phyloP scores from a whole-genome alignment of 2,113 vertebrate genomes.

The Danio rerio region DNA sequence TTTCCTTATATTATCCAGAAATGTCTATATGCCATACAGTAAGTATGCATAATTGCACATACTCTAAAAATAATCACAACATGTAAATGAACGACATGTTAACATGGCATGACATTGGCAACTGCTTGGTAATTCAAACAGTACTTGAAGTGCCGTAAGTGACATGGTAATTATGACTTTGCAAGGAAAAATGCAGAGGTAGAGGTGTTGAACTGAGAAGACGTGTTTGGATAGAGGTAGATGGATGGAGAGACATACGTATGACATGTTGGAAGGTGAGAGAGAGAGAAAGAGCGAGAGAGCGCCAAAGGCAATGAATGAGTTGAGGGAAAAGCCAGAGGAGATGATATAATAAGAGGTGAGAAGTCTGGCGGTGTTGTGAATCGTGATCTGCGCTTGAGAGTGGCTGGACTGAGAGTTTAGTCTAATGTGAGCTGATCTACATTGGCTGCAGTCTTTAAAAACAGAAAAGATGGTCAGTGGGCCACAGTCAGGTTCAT shows the following conservation, averaged over 20 bases:
- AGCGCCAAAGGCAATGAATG: background rate
- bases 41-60: too few species aligned
- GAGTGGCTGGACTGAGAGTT: slow-evolving; percentile 3
- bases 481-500: background rate
- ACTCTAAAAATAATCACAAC: background rate
- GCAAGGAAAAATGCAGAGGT: background rate
- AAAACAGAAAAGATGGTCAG: slow-evolving; percentile 19
- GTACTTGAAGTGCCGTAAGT: background rate
- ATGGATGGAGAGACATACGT: slow-evolving; percentile 5
- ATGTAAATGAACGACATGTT: background rate
- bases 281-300: background rate
- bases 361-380: slow-evolving; percentile 15
- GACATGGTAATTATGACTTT: background rate
- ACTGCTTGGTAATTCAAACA: background rate
- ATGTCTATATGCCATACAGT: too few species aligned
- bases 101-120: background rate
- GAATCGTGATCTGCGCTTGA: background rate
- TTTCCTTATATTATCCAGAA: too few species aligned
- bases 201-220: slow-evolving; percentile 6
- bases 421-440: slow-evolving; percentile 10
- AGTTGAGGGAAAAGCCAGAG: background rate
- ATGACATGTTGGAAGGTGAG: background rate
- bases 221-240: background rate
- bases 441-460: background rate
- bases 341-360: slow-evolving; percentile 22